phyloP scores from a whole-genome alignment of 2,888 invertebrate species.

The Pinctada fucata region DNA sequence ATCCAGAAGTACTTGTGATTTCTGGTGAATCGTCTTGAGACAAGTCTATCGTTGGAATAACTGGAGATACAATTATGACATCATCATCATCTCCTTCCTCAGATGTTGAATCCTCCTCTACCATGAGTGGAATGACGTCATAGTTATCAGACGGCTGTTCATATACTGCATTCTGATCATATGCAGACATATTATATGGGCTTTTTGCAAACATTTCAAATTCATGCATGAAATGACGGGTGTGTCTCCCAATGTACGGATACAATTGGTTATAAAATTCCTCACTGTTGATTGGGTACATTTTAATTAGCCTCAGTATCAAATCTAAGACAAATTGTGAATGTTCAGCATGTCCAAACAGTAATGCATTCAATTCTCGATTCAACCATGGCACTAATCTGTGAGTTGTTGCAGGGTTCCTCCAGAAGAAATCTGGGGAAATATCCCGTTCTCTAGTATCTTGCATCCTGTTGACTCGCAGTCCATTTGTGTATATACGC shows the following conservation, averaged over 20 bases:
- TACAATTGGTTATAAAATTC: conserved; percentile 85
- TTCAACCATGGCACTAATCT: conserved; percentile 92
- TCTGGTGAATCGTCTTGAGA: conserved; percentile 19
- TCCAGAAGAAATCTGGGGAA: conserved; percentile 71
- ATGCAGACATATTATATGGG: conserved; percentile 89
- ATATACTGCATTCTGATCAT: conserved; percentile 76
- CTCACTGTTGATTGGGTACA: conserved; percentile 76
- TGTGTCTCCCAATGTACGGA: conserved; percentile 84
- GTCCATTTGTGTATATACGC: conserved; percentile 86
- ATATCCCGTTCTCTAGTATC: conserved; percentile 57
- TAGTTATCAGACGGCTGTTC: conserved; percentile 42
- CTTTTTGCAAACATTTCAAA: conserved; percentile 91
- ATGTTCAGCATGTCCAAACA: conserved; percentile 76
- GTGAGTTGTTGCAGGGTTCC: conserved; percentile 87
- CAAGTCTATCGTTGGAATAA: conserved; percentile 29
- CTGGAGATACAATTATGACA: conserved; percentile 59
- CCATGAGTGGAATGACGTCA: conserved; percentile 38
- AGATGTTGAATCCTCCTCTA: conserved; percentile 48
- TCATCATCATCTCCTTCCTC: conserved; percentile 53
- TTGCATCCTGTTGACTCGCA: conserved; percentile 80
- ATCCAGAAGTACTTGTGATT: conserved; percentile 3
- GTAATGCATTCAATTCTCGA: conserved; percentile 88
- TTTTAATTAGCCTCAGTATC: conserved; percentile 83
- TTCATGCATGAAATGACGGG: conserved; percentile 93
- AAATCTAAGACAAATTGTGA: conserved; percentile 82